A percentile compares a stretch with the other conserved stretches of the same genome.
phyloP scores from a whole-genome alignment of 2,888 invertebrate genomes.

The Lycaena phlaeas region DNA sequence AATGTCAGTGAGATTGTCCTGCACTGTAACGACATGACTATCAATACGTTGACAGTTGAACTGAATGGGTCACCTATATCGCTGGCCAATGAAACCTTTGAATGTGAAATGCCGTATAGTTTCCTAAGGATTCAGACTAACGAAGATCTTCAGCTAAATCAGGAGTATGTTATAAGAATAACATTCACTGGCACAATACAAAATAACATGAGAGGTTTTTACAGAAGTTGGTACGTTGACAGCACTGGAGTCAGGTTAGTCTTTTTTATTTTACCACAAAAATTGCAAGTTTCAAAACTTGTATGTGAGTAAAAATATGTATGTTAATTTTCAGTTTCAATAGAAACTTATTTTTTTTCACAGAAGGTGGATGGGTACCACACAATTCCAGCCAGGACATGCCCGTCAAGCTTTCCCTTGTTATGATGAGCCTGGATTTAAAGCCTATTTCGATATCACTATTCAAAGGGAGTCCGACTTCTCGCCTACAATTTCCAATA shows the following conservation, averaged over 20 bases:
- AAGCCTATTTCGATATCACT: conserved; percentile 81
- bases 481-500: conserved; percentile 75
- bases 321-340: too few relatives aligned
- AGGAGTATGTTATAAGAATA: conserved; percentile 75
- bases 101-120: conserved; percentile 35
- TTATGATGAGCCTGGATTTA: conserved; percentile 88
- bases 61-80: conserved; percentile 24
- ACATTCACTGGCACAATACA: conserved; percentile 79
- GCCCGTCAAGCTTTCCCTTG: conserved; percentile 90
- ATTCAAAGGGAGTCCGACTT: conserved; percentile 72
- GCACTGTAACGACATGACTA: conserved; percentile 49
- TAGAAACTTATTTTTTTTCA: too few relatives aligned
- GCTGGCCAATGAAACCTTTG: conserved; percentile 24
- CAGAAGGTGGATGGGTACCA: conserved; percentile 81
- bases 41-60: conserved; percentile 47
- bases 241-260: conserved; percentile 67
- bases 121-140: conserved; percentile 39
- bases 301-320: too few relatives aligned
- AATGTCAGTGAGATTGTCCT: conserved; percentile 40
- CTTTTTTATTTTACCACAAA: too few relatives aligned
- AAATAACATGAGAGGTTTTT: conserved; percentile 83
- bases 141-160: conserved; percentile 20
- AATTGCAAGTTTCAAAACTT: too few relatives aligned
- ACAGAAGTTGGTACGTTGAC: conserved; percentile 81
- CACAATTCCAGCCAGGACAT: conserved; percentile 86